Percentiles rank a stretch among this genome's conserved stretches.
phyloP scores from a whole-genome alignment of 2,113 vertebrate species.

The Carassius carassius region DNA sequence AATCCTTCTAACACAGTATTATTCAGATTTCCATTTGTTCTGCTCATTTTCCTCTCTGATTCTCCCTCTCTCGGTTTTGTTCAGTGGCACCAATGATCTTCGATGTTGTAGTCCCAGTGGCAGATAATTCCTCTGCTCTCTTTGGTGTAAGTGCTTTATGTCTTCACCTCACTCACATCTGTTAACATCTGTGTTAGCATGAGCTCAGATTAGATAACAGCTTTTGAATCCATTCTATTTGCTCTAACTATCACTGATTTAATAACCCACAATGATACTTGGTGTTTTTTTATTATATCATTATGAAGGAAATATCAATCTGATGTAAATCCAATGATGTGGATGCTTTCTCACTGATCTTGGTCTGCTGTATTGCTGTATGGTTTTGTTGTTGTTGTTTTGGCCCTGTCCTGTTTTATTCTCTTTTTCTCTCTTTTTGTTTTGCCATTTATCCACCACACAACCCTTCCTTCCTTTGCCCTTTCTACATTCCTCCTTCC shows the following conservation, averaged over 20 bases:
- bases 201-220: conserved; percentile 1
- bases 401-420: background rate
- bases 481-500: conserved; percentile 16
- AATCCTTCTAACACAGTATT: conserved; percentile 16
- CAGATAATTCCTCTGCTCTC: conserved; percentile 86
- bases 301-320: background rate
- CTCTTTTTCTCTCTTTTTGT: conserved; percentile 11
- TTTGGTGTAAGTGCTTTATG: conserved; percentile 86
- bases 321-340: background rate
- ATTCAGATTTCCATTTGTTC: conserved; percentile 32
- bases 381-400: background rate
- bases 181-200: conserved; percentile 20
- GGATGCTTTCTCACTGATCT: background rate
- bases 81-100: conserved; percentile 86
- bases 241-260: conserved; percentile 9
- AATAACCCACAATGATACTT: background rate
- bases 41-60: conserved; percentile 27
- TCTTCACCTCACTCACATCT: conserved; percentile 30
- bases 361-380: background rate
- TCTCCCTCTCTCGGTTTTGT: conserved; percentile 48
- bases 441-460: conserved; percentile 46
- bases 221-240: background rate
- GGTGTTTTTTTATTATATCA: background rate
- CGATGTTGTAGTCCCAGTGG: conserved; percentile 84
- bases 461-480: conserved; percentile 48